Percentiles rank a stretch among this genome's conserved stretches.
Conservation (phyloP, 2,797 vertebrate genomes). For the Streptopelia turtur region DNA sequence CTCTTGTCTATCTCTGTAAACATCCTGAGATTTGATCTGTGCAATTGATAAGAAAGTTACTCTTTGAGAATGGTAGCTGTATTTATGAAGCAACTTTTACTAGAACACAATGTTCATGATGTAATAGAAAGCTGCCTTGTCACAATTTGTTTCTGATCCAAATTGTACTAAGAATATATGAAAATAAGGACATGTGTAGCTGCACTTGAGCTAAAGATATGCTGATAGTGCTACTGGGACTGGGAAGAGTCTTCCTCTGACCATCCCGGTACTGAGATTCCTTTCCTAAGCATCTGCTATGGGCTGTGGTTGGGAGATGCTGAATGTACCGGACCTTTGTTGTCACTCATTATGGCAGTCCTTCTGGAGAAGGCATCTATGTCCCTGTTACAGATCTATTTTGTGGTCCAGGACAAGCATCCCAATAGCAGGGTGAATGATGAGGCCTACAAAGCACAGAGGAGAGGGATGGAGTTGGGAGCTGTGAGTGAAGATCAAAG, state of each 20-base stretch:
- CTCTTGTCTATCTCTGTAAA: neutral
- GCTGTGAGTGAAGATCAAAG: neutral
- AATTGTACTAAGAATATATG: neutral
- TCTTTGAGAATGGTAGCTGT: neutral
- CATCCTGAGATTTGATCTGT: neutral
- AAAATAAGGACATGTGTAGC: neutral
- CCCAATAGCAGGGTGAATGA: neutral
- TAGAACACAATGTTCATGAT: neutral
- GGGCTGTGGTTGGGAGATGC: neutral
- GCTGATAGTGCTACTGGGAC: neutral
- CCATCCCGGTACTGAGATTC: neutral
- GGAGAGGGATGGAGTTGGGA: neutral
- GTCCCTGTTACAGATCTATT: neutral
- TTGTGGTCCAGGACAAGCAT: neutral
- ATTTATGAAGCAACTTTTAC: neutral
- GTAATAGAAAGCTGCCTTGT: neutral
- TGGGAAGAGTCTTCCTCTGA: neutral
- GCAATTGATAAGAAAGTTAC: neutral
- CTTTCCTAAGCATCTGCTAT: neutral
- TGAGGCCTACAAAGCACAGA: neutral
- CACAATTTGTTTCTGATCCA: neutral
- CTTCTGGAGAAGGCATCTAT: neutral
- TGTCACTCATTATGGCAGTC: fast-evolving
- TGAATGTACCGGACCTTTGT: neutral
- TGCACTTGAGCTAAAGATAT: neutral